Evolutionary conservation across 2,888 invertebrate species (phyloP), one percentile per base, ranked within the genome.

Genomic region (Philonicus albiceps): DNA sequence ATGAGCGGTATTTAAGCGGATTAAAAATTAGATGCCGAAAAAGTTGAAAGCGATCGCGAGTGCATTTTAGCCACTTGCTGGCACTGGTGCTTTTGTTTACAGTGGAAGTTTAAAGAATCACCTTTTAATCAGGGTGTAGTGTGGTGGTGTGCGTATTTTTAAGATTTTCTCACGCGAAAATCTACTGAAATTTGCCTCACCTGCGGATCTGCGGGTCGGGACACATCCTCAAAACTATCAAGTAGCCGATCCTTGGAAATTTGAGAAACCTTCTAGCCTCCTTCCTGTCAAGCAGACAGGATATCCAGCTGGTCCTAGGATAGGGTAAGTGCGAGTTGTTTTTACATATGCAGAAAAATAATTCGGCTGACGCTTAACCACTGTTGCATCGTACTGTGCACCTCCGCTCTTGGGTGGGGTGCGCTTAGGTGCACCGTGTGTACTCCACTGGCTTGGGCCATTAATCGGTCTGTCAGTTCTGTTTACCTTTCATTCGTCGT

Each of bases 121-220:
- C n/a, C 53, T 1, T 76, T 76, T 37, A 11, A 22, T 37, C 76
- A 43, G 55, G 49, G 78, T 74, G 74, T 13, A 74, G 3, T 74
- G 74, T 74, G 34, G n/a, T 74, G 74, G 78, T 43, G 78, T 78
- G 78, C 78, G 49, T 78, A 78, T 78, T 78, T 49, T 49, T 11
- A 27, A 53, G 64, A 64, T 64, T 64, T 64, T 64, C 64, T 64
- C 64, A 64, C 27, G 11, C 13, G 64, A 64, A 64, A 64, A 64
- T 64, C 27, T 64, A 11, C 4, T 64, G 64, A 64, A 64, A 64
- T 64, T 64, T 64, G 64, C 64, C 64, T 64, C 64, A 64, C 22
- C 53, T 53, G 64, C 19, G 8, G 19, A 22, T 55, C 55, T 55
- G 55, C 64, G 64, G 64, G 13, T 64, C 11, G 7, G 27, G 7